A percentile compares a stretch with the other conserved stretches of the same genome.
phyloP scores from a whole-genome alignment of 2,113 vertebrate genomes.

The Zosterops japonicus region DNA sequence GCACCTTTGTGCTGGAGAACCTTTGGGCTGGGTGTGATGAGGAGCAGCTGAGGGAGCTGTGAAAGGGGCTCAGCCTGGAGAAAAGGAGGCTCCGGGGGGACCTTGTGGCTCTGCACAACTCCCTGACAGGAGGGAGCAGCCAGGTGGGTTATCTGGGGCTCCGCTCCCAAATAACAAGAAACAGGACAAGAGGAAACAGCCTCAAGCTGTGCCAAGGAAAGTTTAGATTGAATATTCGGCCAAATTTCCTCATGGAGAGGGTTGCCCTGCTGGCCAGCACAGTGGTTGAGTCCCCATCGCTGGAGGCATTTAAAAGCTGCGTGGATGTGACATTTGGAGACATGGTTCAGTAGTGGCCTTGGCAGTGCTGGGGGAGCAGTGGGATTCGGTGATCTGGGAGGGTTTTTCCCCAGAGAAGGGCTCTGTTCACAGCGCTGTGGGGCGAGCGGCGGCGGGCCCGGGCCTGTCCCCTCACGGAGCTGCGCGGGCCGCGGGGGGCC shows the following conservation, averaged over 20 bases:
- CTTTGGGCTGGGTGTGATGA: background rate
- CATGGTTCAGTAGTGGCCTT: background rate
- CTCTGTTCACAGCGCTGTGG: rapidly evolving
- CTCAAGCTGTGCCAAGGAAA: background rate
- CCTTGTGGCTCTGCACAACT: rapidly evolving
- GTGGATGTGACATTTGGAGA: background rate
- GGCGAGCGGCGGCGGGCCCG: too few species aligned
- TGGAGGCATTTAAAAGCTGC: background rate
- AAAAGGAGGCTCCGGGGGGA: rapidly evolving
- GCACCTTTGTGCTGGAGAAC: background rate
- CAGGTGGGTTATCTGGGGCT: rapidly evolving
- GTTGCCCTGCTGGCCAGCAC: too few species aligned
- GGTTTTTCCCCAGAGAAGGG: background rate
- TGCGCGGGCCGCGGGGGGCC: constrained; percentile 3
- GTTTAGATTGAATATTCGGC: background rate
- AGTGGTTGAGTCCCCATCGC: too few species aligned
- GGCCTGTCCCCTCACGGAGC: background rate
- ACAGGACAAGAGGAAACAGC: background rate
- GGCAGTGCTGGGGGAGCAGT: background rate
- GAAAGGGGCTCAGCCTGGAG: background rate
- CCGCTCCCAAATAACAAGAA: background rate
- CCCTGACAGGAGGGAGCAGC: background rate
- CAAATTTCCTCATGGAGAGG: background rate
- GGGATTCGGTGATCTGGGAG: background rate
- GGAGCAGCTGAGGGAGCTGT: background rate